Conservation (phyloP, 1,140 invertebrate species). For the Polypedilum vanderplanki region DNA sequence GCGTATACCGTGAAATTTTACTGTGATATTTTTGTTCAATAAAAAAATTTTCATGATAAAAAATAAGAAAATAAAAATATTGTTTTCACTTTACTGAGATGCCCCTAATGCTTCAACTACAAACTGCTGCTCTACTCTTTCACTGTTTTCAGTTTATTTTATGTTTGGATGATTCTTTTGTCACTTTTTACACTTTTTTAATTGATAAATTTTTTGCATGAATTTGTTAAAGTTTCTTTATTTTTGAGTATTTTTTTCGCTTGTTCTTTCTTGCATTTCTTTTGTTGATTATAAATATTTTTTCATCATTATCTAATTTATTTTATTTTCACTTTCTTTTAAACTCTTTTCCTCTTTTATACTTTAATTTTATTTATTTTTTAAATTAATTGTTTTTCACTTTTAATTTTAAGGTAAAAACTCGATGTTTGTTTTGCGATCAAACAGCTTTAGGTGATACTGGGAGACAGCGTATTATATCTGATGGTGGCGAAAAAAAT, state of each 20-base stretch:
- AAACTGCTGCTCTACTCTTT: not conserved
- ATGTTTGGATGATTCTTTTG: constrained; percentile 16
- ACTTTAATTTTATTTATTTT: constrained; percentile 1
- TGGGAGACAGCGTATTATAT: constrained; percentile 43
- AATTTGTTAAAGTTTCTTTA: constrained; percentile 3
- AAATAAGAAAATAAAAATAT: not conserved
- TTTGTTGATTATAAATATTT: not conserved
- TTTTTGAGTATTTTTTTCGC: not conserved
- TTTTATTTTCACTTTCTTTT: not conserved
- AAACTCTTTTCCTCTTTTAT: not conserved
- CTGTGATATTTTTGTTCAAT: too few species aligned
- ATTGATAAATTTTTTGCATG: not conserved
- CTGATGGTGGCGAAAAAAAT: constrained; percentile 41
- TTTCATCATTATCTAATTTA: not conserved
- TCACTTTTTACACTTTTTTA: constrained; percentile 7
- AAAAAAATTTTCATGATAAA: too few species aligned
- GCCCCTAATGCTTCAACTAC: not conserved
- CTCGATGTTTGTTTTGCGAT: constrained; percentile 42
- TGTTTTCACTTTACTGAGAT: not conserved
- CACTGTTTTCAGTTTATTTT: not conserved
- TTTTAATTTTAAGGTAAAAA: constrained; percentile 16
- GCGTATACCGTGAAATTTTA: constrained; percentile 12
- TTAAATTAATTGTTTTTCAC: not conserved
- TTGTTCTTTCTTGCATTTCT: not conserved
- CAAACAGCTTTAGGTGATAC: constrained; percentile 45